Conservation (phyloP, 2,797 vertebrate species). For the Nannoperca obscura region DNA sequence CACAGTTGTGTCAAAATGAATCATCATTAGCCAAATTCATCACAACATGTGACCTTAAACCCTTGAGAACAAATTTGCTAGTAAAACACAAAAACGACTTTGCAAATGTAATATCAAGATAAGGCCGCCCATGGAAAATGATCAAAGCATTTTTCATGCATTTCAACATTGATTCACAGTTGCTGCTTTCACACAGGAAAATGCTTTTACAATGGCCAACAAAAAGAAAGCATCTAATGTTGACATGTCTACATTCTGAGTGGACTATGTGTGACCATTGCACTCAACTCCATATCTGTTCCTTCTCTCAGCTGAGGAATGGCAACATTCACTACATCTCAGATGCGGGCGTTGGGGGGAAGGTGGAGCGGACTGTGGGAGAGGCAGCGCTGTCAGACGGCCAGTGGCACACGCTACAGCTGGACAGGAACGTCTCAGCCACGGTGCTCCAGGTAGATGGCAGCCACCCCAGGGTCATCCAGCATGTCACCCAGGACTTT, state of each 20-base stretch:
- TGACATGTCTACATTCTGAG: not conserved
- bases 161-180: not conserved
- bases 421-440: constrained; percentile 89
- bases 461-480: constrained; percentile 84
- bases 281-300: not conserved
- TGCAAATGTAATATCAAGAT: not conserved
- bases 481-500: constrained; percentile 93
- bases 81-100: not conserved
- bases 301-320: constrained; percentile 88
- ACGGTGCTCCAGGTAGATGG: constrained; percentile 89
- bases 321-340: constrained; percentile 95
- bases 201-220: not conserved
- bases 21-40: not conserved
- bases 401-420: constrained; percentile 92
- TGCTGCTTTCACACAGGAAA: not conserved
- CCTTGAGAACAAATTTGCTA: not conserved
- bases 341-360: constrained; percentile 92
- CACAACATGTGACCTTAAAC: not conserved
- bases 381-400: constrained; percentile 91
- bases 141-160: not conserved
- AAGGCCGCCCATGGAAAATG: not conserved
- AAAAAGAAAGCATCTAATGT: not conserved
- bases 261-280: not conserved
- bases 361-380: constrained; percentile 92
- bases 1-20: not conserved